phyloP scores from a whole-genome alignment of 1,140 invertebrate genomes.

The Penaeus chinensis region DNA sequence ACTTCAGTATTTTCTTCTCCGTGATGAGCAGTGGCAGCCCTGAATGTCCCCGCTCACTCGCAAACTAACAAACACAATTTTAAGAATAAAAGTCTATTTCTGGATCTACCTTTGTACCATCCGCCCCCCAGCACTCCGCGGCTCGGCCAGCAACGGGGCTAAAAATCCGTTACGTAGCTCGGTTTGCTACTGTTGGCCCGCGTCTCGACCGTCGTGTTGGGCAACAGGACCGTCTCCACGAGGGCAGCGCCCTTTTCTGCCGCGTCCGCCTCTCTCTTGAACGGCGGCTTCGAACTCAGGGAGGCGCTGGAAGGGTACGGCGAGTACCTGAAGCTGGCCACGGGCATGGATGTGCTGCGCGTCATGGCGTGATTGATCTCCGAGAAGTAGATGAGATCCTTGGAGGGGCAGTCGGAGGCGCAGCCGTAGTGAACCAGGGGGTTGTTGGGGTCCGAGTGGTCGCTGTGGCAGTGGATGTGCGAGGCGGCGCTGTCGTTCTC shows the following conservation, averaged over 20 bases:
- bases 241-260: neutral
- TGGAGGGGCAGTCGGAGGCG: slow-evolving; percentile 32
- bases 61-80: no score
- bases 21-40: no score
- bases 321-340: slow-evolving; percentile 1
- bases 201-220: slow-evolving; percentile 8
- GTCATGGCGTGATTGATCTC: slow-evolving; percentile 50
- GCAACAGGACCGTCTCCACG: neutral
- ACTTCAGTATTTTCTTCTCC: no score
- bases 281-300: neutral
- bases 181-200: slow-evolving; percentile 9
- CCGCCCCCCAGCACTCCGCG: neutral
- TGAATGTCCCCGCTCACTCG: no score
- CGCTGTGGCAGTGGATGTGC: slow-evolving; percentile 28
- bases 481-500: slow-evolving; percentile 21
- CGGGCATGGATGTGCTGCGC: slow-evolving; percentile 53
- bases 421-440: slow-evolving; percentile 28
- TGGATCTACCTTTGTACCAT: neutral
- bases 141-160: neutral
- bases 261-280: neutral
- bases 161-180: slow-evolving; percentile 31
- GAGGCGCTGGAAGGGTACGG: slow-evolving; percentile 24
- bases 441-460: slow-evolving; percentile 24
- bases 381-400: slow-evolving; percentile 49
- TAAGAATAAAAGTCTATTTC: slow-evolving; percentile 3